Evolutionary conservation across 2,113 vertebrate species (phyloP).

Genomic region (Leptosomus discolor): DNA sequence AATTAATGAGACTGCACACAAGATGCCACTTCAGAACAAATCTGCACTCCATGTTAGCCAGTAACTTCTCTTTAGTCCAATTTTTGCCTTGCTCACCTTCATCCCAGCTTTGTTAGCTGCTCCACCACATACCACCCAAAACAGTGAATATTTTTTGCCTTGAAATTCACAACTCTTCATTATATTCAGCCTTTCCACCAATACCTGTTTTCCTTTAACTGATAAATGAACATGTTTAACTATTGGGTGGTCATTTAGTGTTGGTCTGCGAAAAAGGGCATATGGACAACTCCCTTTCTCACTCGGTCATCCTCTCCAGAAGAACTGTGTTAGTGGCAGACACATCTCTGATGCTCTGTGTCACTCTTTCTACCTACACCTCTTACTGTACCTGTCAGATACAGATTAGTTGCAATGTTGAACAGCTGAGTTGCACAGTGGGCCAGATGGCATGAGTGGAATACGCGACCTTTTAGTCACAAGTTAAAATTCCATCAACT

Average conservation of each 20-base stretch:
- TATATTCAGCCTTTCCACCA: background rate
- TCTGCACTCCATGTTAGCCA: background rate
- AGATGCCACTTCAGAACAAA: background rate
- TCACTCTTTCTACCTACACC: background rate
- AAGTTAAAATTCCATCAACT: background rate
- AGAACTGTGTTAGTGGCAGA: background rate
- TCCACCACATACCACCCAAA: background rate
- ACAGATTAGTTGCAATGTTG: too few species aligned
- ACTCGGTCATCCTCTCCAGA: background rate
- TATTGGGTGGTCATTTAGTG: background rate
- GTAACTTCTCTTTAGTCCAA: background rate
- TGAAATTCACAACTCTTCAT: background rate
- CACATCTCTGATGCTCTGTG: rapidly evolving
- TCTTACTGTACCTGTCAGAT: background rate
- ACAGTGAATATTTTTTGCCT: background rate
- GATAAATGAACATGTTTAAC: background rate
- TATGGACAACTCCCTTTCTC: background rate
- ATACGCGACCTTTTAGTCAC: background rate
- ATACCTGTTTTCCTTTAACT: background rate
- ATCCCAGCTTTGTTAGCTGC: background rate
- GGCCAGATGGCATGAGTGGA: background rate
- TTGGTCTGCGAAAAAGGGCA: background rate
- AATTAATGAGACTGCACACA: background rate
- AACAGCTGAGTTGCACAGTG: background rate
- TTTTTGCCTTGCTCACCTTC: background rate